A percentile compares a stretch with the other conserved stretches of the same genome.
phyloP scores from a whole-genome alignment of 2,797 vertebrate genomes.

The Malacoctenus gilli region DNA sequence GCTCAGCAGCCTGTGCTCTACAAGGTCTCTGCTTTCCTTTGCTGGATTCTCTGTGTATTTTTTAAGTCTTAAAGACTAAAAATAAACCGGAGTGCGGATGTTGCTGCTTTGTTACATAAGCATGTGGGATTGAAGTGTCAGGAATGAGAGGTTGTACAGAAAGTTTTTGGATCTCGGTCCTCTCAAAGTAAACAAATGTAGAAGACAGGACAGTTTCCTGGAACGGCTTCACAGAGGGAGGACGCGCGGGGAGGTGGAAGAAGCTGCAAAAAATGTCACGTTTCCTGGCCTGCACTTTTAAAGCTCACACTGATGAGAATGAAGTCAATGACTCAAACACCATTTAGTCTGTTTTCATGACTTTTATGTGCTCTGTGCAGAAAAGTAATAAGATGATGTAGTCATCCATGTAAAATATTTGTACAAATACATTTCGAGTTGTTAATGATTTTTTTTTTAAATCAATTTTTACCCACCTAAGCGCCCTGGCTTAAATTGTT shows the following conservation, averaged over 20 bases:
- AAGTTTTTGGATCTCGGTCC: conserved; percentile 64
- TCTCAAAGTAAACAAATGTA: conserved; percentile 67
- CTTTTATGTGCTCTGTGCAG: no score
- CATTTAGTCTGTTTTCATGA: conserved; percentile 26
- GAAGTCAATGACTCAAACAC: conserved; percentile 17
- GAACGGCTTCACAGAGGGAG: conserved; percentile 56
- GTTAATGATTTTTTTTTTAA: no score
- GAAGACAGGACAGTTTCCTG: conserved; percentile 69
- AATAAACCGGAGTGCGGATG: conserved; percentile 74
- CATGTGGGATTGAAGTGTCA: conserved; percentile 66
- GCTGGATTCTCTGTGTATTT: conserved; percentile 71
- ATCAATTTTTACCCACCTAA: no score
- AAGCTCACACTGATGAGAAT: conserved; percentile 11
- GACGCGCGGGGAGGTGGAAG: conserved; percentile 10
- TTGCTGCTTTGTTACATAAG: conserved; percentile 74
- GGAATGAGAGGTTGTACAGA: conserved; percentile 71
- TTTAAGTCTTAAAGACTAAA: conserved; percentile 74
- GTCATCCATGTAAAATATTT: no score
- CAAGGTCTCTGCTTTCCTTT: conserved; percentile 70
- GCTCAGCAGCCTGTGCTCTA: conserved; percentile 64
- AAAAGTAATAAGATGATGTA: no score
- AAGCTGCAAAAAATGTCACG: conserved; percentile 27
- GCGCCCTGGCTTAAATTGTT: no score
- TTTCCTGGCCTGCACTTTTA: conserved; percentile 34
- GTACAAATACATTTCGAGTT: no score